Base-by-base conservation (phyloP, 2,113 vertebrate genomes). In the Telmatochromis sp. region DNA sequence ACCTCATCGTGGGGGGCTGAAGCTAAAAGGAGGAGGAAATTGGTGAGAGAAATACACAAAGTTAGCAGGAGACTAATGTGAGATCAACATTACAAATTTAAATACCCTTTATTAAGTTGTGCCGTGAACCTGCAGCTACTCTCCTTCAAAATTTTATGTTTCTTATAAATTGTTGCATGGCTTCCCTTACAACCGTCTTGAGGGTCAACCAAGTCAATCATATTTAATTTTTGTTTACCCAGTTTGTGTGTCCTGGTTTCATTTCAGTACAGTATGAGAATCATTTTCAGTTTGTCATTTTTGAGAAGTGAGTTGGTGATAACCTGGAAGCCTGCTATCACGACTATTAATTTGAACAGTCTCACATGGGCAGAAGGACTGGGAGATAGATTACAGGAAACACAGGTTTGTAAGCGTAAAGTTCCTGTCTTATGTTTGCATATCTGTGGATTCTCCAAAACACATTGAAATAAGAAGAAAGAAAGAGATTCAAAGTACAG, bases 1-100 rank as follows among this genome's bases (percentile, higher is more conserved):
- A 97, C 96, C 89, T 97, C 96, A 87, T 97, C 94, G 21, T 79
- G 94, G 89, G 96, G 90, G 81, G 97, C 96, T 94, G 96, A 95
- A 93, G 96, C 91, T 95, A 94, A 95, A 96, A 55, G 17, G 28
- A 37, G 89, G n/a, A 47, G 91, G 9, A 50, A 73, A 33, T 4
- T 3, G 5, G 71, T 21, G 3, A 35, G 47, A 21, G 3, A 82
- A 84, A 35, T 7, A 23, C 1, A 11, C 2, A 23, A 65, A 50
- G 11, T 85, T n/a, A 86, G 14, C 19, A 51, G 7, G 7, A 85
- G n/a, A 84, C 15, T 58, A 51, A 78, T 78, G 26, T 51, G 7
- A 78, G 10, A n/a, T 33, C 73, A 51, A 33, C 26, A 50, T 47
- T 31, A 31, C 42, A 33, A n/a, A 78, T 31, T 33, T 78, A 31